Evolutionary conservation across 1,140 invertebrate genomes (phyloP), one percentile per base, ranked within the genome.

Genomic region (Listronotus bonariensis): DNA sequence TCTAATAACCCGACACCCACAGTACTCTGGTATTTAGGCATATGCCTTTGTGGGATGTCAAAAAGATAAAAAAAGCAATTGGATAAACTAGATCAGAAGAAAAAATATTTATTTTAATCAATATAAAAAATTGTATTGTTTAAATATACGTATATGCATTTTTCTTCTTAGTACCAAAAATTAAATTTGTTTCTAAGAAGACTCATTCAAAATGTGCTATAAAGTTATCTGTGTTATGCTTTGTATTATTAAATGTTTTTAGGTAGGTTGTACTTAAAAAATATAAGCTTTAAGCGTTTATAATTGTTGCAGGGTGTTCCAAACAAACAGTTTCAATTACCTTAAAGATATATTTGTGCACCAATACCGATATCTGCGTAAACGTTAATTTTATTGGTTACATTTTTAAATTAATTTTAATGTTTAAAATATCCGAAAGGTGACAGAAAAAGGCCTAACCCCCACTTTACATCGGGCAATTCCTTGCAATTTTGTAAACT

Each of bases 171-270:
- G 52, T 40, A 14, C 40, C 36, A 10, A 5, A 55, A 36, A 12
- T 36, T 1, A 36, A n/a, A 40, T 12, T 38, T 42, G n/a, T 34
- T 34, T 20, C 12, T 36, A 31, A 15, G 56, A 59, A 36, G 31
- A 40, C 12, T 17, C 34, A 45, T 11, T 45, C 9, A 18, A 26
- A 46, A 48, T 11, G 58, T 52, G 58, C 46, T 53, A 53, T 61
- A 52, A 41, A 49, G 10, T 48, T 58, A 45, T 58, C 55, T 58
- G 55, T 58, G 55, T 58, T 58, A 58, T 17, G 55, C 55, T 58
- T 58, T 58, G 55, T 58, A 58, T 58, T 58, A 58, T 58, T 58
- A 34, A 53, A n/a, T 53, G 26, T 36, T 36, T 34, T 34, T 34
- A 53, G 34, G 36, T 53, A 53, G 10, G 40, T 56, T 20, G 54